Conservation (phyloP, 2,113 vertebrate genomes). For the Mungos mungo region DNA sequence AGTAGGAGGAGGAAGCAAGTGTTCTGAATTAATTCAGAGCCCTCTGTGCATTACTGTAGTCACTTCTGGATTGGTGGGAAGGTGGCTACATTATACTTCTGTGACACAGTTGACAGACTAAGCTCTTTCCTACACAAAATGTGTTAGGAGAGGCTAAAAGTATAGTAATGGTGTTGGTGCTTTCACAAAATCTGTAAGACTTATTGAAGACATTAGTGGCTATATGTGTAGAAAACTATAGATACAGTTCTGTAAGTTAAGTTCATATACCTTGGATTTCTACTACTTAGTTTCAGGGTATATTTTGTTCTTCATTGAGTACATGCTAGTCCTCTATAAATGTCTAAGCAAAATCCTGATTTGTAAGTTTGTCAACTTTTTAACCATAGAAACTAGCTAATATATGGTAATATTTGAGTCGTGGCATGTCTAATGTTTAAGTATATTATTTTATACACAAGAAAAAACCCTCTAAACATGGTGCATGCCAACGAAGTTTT, state of each 20-base stretch:
- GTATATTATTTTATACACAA: not conserved
- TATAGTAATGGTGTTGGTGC: not conserved
- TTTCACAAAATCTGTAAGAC: not conserved
- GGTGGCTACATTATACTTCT: not conserved
- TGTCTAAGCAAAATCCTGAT: not conserved
- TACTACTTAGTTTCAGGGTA: not conserved
- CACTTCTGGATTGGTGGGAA: not conserved
- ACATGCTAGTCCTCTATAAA: not conserved
- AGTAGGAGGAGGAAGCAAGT: too few relatives aligned
- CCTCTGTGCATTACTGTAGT: not conserved
- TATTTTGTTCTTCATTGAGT: not conserved
- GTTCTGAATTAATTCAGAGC: not conserved
- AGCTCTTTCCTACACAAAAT: not conserved
- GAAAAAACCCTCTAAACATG: not conserved
- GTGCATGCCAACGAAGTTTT: not conserved
- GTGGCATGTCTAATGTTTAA: not conserved
- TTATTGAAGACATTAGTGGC: not conserved
- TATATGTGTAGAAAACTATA: not conserved
- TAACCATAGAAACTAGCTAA: not conserved
- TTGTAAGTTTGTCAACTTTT: not conserved
- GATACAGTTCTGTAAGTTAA: not conserved
- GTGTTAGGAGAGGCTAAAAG: not conserved
- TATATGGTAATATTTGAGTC: not conserved
- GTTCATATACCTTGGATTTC: not conserved
- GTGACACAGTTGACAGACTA: not conserved